Base-by-base conservation (phyloP, 2,888 invertebrate species). In the Euproctis similis region DNA sequence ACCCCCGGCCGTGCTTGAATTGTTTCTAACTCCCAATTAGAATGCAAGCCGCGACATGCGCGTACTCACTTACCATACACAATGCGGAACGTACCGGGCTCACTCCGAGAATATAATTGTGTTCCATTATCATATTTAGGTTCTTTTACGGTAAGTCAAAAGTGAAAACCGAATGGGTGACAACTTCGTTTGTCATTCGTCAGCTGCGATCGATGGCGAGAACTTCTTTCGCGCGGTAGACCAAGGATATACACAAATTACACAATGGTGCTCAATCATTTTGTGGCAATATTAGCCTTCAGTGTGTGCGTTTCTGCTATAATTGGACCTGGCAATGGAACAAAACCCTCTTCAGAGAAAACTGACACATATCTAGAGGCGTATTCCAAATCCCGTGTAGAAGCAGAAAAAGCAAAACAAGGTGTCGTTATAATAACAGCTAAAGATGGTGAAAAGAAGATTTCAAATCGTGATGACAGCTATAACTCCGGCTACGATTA, bases 341-440 rank as follows among this genome's bases (percentile, higher is more conserved):
- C 76, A 1, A 77, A 75, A 51, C 35, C 51, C 11, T 43, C 53
- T 27, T 24, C 37, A 13, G 55, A 67, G 27, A 80, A 78, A 58
- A 73, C 72, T 1, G 90, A 91, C 59, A 88, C 89, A 2, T 91
- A 90, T 50, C 63, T 91, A 43, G 88, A 89, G 21, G 90, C 90
- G 2, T 87, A 89, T 46, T 86, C 86, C 4, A 87, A 88, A 46
- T 88, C 89, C 10, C 63, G 53, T 59, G 78, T 62, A 54, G 82
- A 64, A 67, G 86, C 70, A 44, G 86, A 69, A 59, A 80, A 71
- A 53, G 73, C 76, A 31, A 77, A 74, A 42, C 72, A 76, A 59
- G 76, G 69, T 39, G 84, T 72, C 26, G 63, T 74, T 39, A 85
- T 77, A 53, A 62, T 75, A 56, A 86, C 76, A 13, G 81, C 73